Base-by-base conservation (phyloP, 2,797 vertebrate species). In the Rhabdophis nuchalis region DNA sequence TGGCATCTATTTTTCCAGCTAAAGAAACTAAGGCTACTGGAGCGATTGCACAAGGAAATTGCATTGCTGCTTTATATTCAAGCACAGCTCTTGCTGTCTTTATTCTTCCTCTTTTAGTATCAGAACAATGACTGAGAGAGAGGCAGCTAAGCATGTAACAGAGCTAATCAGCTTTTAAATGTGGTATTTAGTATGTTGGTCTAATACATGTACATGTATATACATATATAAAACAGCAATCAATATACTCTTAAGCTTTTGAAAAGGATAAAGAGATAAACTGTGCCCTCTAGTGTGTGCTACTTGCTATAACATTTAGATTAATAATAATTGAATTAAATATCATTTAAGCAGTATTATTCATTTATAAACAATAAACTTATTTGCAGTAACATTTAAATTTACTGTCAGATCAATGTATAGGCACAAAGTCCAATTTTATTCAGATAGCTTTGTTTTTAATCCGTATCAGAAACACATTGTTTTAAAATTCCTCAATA, bases 201-300 rank as follows among this genome's bases (percentile, higher is more conserved):
- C 68, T 36, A 36, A 72, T 18, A 72, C 32, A 72, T 36, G 68
- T 7, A 72, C 13, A 68, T 68, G 14, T 68, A 32, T 68, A 68
- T 32, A 68, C 14, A 72, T 72, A 72, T 36, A 72, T 3, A 41
- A 77, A 82, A 82, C 36, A 46, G 36, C 72, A 82, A 82, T 82
- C 72, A 36, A 2, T 82, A 41, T 23, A 77, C 32, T 77, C 36
- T 46, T 82, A 82, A 85, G 29, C 0, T 1, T 58, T 93, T 72
- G 12, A 89, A 86, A 36, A 0, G 6, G 91, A 85, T 53, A 61
- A 87, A 77, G 0, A 27, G 95, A 92, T 88, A 91, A 86, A 57
- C 13, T 85, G 92, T 95, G 96, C 96, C 94, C 95, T 94, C 96
- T 94, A 91, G 89, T 92, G 96, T 72, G 27, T 2, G 88, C 7